A percentile compares a stretch with the other conserved stretches of the same genome.
Conservation (phyloP, 2,113 vertebrate species). For the Nicator chloris region DNA sequence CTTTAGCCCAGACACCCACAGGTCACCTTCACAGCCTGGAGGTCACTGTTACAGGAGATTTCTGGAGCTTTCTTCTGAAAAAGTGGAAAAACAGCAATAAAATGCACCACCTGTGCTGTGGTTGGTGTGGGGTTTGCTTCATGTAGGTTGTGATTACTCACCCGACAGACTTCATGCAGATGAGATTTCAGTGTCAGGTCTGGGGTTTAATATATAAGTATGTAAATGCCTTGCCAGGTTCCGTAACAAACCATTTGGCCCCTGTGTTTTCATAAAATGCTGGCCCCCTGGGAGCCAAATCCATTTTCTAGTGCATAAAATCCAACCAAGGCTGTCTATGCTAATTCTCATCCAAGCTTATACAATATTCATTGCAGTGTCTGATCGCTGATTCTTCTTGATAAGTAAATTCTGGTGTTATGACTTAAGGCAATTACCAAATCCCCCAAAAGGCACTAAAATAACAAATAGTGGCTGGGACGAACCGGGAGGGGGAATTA, state of each 20-base stretch:
- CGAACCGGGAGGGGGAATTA: not conserved
- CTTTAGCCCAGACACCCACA: not conserved
- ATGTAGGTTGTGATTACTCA: not conserved
- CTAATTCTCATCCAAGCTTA: constrained; percentile 35
- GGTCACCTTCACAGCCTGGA: not conserved
- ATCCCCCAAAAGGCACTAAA: constrained; percentile 19
- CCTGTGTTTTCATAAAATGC: constrained; percentile 18
- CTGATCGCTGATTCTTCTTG: constrained; percentile 37
- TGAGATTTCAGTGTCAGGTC: not conserved
- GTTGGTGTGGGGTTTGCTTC: not conserved
- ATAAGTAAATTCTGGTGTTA: constrained; percentile 46
- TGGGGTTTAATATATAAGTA: not conserved
- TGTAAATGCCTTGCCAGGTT: not conserved
- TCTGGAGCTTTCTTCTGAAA: not conserved
- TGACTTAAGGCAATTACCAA: constrained; percentile 41
- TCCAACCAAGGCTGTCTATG: not conserved
- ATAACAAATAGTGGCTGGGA: not conserved
- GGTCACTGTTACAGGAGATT: not conserved
- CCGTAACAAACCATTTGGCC: constrained; percentile 10
- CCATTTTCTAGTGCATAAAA: constrained; percentile 40
- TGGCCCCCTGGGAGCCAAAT: not conserved
- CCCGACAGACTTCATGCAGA: not conserved
- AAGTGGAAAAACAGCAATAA: not conserved
- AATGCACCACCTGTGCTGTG: not conserved
- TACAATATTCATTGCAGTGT: constrained; percentile 48